These are phyloP conservation scores for Eupeodes corollae DNA, from an alignment of 1,140 invertebrate genomes.

Conservation along the genomic window DNA sequence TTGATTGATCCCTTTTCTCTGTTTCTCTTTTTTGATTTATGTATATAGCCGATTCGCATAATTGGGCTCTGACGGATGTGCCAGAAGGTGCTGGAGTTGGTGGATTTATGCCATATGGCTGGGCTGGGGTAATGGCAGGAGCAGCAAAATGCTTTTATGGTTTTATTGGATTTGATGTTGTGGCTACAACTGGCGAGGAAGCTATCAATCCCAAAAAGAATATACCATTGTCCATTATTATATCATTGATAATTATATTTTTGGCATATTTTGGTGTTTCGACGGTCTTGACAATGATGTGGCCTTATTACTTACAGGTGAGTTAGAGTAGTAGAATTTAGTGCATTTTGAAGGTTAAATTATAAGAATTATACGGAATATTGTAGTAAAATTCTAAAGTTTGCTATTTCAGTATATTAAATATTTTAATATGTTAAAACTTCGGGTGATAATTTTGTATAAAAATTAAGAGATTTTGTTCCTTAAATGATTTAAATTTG, in stretches of 20 bases:
- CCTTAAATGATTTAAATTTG: no score
- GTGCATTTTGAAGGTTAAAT: no score
- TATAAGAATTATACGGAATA: no score
- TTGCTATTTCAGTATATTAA: no score
- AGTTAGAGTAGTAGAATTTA: not conserved
- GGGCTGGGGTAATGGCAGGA: slow-evolving; percentile 60
- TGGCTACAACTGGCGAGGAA: slow-evolving; percentile 69
- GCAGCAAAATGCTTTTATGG: slow-evolving; percentile 82
- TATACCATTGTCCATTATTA: slow-evolving; percentile 70
- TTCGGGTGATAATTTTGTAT: no score
- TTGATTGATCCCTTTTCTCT: not conserved
- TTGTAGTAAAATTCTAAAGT: no score
- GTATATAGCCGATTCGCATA: slow-evolving; percentile 44
- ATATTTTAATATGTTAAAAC: no score
- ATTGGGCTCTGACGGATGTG: slow-evolving; percentile 52
- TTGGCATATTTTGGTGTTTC: slow-evolving; percentile 71
- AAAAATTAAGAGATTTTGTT: no score
- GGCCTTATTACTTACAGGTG: slow-evolving; percentile 74
- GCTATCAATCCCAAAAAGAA: slow-evolving; percentile 72
- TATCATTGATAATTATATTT: slow-evolving; percentile 63
- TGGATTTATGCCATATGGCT: slow-evolving; percentile 68
- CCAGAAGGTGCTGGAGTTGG: slow-evolving; percentile 47
- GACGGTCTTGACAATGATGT: slow-evolving; percentile 71
- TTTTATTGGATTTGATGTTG: slow-evolving; percentile 75
- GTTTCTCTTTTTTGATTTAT: not conserved